Evolutionary conservation across 2,113 vertebrate genomes (phyloP).

Genomic region (Rhodinocichla rosea): DNA sequence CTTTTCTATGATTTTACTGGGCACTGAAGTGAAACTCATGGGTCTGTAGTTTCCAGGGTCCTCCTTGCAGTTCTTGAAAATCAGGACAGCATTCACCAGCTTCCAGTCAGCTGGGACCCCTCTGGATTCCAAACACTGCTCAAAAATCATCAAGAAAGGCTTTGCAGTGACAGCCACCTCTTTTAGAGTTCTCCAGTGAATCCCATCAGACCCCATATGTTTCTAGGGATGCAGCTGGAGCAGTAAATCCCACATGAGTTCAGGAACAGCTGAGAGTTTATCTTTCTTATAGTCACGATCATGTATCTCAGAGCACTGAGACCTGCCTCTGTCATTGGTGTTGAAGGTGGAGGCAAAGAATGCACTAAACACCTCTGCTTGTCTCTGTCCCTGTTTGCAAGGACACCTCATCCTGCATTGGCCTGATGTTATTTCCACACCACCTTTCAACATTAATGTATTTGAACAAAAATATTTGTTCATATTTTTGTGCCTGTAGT

Average conservation of each 20-base stretch:
- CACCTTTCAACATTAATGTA: not conserved
- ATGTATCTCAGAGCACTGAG: not conserved
- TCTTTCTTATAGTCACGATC: not conserved
- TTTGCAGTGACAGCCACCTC: not conserved
- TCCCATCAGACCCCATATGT: not conserved
- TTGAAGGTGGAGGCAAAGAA: not conserved
- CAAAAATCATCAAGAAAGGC: not conserved
- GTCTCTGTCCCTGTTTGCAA: not conserved
- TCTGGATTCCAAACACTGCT: not conserved
- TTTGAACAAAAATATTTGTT: not conserved
- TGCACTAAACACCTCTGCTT: not conserved
- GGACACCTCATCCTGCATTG: not conserved
- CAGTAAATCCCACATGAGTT: not conserved
- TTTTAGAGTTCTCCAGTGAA: not conserved
- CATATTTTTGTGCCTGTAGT: not conserved
- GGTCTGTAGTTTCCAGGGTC: not conserved
- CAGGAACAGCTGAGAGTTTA: not conserved
- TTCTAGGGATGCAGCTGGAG: not conserved
- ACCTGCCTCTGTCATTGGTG: not conserved
- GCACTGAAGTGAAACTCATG: not conserved
- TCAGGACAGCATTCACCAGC: accelerated
- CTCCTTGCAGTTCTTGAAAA: not conserved
- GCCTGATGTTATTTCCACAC: not conserved
- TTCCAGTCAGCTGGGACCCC: not conserved
- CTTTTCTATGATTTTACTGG: not conserved